phyloP scores from a whole-genome alignment of 2,113 vertebrate genomes.

The Nibea albiflora region DNA sequence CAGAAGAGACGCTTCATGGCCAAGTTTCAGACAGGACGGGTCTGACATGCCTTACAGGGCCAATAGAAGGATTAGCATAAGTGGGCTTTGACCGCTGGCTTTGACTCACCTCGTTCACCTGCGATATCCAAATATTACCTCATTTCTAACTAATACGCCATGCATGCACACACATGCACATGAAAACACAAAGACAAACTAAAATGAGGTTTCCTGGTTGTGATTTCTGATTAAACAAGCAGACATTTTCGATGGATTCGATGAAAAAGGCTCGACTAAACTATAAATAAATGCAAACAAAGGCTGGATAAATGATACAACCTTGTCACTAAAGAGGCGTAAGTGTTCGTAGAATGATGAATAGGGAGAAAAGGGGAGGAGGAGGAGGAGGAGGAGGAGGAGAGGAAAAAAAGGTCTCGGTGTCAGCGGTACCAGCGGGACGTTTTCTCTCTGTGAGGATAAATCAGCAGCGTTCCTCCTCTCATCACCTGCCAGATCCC shows the following conservation, averaged over 20 bases:
- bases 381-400: neutral
- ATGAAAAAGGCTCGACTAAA: neutral
- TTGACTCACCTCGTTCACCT: constrained; percentile 3
- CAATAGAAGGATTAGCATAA: neutral
- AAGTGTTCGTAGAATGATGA: neutral
- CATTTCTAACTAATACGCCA: neutral
- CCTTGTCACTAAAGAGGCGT: neutral
- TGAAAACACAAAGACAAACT: neutral
- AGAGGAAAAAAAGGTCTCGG: constrained; percentile 33
- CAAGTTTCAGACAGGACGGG: neutral
- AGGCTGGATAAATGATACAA: neutral
- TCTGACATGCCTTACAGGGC: neutral
- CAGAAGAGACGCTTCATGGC: neutral
- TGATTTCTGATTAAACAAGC: neutral
- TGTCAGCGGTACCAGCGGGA: constrained; percentile 51
- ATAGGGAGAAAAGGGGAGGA: neutral
- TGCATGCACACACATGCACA: neutral
- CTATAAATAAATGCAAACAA: neutral
- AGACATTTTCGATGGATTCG: neutral
- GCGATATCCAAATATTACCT: neutral
- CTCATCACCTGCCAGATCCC: constrained; percentile 69
- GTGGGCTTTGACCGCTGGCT: neutral
- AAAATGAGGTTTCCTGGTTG: neutral
- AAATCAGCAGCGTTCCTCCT: constrained; percentile 56
- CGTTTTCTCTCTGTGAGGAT: constrained; percentile 45